phyloP scores from a whole-genome alignment of 2,113 vertebrate genomes.

The Phalacrocorax carbo region DNA sequence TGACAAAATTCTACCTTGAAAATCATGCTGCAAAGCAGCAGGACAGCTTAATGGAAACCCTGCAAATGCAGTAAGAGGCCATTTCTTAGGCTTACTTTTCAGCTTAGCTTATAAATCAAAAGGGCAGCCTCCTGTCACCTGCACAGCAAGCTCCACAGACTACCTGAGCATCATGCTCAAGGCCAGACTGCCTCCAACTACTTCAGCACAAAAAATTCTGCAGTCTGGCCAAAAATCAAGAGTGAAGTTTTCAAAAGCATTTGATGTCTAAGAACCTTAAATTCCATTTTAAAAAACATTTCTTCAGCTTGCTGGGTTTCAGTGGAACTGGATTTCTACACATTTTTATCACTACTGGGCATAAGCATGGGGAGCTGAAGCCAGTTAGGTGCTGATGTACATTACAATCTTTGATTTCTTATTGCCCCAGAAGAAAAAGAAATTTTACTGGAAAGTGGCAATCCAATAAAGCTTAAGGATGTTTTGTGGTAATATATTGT shows the following conservation, averaged over 20 bases:
- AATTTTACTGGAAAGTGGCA: neutral
- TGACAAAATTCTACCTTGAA: neutral
- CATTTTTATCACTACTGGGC: neutral
- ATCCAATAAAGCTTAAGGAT: neutral
- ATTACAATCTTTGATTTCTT: neutral
- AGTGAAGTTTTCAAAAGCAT: neutral
- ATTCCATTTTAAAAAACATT: neutral
- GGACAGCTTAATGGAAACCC: neutral
- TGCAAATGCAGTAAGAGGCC: neutral
- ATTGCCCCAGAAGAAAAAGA: neutral
- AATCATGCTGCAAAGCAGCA: neutral
- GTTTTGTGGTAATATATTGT: neutral
- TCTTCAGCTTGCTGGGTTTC: neutral
- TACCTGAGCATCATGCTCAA: neutral
- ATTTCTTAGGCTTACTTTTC: neutral
- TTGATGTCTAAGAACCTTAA: neutral
- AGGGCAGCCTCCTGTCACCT: accelerated
- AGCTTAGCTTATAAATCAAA: neutral
- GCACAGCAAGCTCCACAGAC: neutral
- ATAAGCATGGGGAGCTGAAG: neutral
- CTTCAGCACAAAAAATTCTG: neutral
- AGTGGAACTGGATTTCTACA: neutral
- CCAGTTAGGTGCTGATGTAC: neutral
- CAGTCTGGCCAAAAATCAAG: neutral
- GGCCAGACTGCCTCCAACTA: neutral